Evolutionary conservation across 2,888 invertebrate species (phyloP).

Genomic region (Agonopterix arenella): DNA sequence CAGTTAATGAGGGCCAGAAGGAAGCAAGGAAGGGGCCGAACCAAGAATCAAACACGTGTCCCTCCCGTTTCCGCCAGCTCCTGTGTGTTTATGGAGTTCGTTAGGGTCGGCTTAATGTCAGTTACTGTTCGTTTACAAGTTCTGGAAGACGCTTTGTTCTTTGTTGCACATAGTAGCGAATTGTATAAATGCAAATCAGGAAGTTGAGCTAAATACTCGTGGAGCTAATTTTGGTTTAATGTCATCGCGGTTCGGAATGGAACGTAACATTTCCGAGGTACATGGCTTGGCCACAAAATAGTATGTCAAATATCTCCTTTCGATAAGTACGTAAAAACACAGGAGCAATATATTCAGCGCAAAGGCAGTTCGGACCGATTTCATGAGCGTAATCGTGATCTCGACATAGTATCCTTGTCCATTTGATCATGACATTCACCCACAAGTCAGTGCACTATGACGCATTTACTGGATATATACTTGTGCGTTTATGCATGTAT

Average conservation of each 20-base stretch:
- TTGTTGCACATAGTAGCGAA: too few species aligned
- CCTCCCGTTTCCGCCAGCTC: conserved; percentile 27
- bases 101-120: neutral
- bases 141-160: neutral
- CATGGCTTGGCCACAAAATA: too few species aligned
- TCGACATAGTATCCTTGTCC: conserved; percentile 13
- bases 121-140: neutral
- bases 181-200: too few species aligned
- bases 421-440: conserved; percentile 15
- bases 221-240: too few species aligned
- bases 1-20: conserved; percentile 24
- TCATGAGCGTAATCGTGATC: neutral
- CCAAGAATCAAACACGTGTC: conserved; percentile 32
- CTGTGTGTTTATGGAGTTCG: conserved; percentile 5
- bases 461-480: conserved; percentile 7
- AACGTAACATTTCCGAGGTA: too few species aligned
- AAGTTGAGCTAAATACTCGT: too few species aligned
- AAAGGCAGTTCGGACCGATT: too few species aligned
- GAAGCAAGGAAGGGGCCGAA: conserved; percentile 21
- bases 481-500: neutral
- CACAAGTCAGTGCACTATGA: conserved; percentile 15
- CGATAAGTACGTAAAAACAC: too few species aligned
- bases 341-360: too few species aligned
- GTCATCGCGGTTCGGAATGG: too few species aligned
- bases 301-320: too few species aligned